Evolutionary conservation across 2,888 invertebrate species (phyloP).

Genomic region (Eupithecia centaureata): DNA sequence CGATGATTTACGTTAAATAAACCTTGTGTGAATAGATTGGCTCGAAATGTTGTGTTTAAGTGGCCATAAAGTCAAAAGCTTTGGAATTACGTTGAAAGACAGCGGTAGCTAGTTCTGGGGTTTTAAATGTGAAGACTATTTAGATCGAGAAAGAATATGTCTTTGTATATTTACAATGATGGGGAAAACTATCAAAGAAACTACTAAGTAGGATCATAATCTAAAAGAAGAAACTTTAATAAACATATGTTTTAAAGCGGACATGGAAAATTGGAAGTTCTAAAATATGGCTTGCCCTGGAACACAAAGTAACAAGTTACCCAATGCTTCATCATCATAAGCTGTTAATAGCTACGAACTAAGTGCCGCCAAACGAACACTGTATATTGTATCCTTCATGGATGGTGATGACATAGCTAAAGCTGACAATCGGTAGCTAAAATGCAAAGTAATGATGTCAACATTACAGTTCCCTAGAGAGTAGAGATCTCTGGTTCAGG

Average conservation of each 20-base stretch:
- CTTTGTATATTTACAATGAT: background rate
- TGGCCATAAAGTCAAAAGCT: conserved; percentile 14
- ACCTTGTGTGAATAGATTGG: conserved; percentile 68
- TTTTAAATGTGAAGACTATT: background rate
- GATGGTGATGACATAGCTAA: background rate
- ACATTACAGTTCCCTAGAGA: conserved; percentile 51
- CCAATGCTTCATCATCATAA: background rate
- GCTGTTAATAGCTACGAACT: background rate
- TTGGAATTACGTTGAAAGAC: background rate
- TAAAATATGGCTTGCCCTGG: background rate
- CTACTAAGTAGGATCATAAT: background rate
- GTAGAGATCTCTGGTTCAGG: background rate
- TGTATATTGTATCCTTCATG: background rate
- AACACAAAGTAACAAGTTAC: background rate
- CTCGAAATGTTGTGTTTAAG: conserved; percentile 35
- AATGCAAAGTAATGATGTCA: conserved; percentile 57
- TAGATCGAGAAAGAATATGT: background rate
- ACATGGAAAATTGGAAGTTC: background rate
- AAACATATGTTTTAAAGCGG: background rate
- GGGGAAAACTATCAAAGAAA: background rate
- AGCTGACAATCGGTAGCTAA: conserved; percentile 45
- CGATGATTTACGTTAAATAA: conserved; percentile 72
- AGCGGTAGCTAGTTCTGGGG: conserved; percentile 2
- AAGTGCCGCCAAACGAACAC: background rate
- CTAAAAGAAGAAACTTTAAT: background rate